Base-by-base conservation (phyloP, 2,797 vertebrate species). In the Bradypus variegatus region DNA sequence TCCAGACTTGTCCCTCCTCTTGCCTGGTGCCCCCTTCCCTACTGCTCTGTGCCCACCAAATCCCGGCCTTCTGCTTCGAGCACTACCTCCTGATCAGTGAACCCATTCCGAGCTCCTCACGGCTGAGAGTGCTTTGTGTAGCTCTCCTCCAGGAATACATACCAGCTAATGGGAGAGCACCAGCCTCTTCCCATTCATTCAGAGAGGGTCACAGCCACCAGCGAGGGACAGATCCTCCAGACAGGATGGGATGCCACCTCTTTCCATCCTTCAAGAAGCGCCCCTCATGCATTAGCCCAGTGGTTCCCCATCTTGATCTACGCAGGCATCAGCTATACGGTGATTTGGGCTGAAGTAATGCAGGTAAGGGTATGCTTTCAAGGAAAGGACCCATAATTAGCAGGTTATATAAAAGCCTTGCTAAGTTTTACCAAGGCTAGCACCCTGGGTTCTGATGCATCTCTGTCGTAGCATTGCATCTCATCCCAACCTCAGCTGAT, bases 401-500 rank as follows among this genome's bases (percentile, higher is more conserved):
- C 3, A 21, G 65, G 50, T 41, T 48, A 72, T 14, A 15, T 8
- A 38, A 25, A 90, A 29, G 31, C n/a, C 65, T 38, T 72, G 38
- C 33, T 77, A 18, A 4, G 21, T 15, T 27, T 0, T 0, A 16
- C 33, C 69, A 77, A 33, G 79, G 33, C 16, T n/a, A 38, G 94
- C 27, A n/a, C 23, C 80, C 29, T 48, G 65, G 31, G 65, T 45
- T 86, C 85, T 14, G 79, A 87, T 18, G 27, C 11, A 38, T 80
- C 41, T 4, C 64, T 36, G 69, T 88, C 89, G 64, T 81, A 82
- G 82, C 55, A 69, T 62, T 5, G 38, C 50, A 94, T 90, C 8
- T 21, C 83, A 1, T 4, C 72, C 70, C 75, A 76, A 90, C 93
- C 86, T 70, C 62, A 93, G 94, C 76, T 41, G 86, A 95, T 88